Conservation (phyloP, 2,797 vertebrate genomes). For the Poecile montanus region DNA sequence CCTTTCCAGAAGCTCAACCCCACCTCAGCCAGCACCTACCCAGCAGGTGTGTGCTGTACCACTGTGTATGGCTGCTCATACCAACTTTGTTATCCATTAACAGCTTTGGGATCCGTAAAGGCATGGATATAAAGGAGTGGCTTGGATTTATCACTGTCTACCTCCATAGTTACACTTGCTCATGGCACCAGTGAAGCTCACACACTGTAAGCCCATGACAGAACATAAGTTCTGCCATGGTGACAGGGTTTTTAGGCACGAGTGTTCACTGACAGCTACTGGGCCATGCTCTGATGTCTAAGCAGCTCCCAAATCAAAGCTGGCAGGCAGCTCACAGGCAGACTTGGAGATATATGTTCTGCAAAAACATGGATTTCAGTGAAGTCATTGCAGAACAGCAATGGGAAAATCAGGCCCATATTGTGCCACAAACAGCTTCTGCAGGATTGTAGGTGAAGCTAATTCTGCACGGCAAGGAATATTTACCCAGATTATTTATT, state of each 20-base stretch:
- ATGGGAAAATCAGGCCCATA: background rate
- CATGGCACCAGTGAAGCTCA: background rate
- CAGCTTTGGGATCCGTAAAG: background rate
- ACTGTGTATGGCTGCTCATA: background rate
- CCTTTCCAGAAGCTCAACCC: background rate
- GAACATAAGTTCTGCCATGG: background rate
- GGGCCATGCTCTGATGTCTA: background rate
- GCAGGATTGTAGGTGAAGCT: background rate
- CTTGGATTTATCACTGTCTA: background rate
- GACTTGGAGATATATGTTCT: background rate
- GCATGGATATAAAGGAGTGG: background rate
- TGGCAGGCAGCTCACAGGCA: background rate
- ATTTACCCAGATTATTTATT: constrained; percentile 7
- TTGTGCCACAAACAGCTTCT: background rate
- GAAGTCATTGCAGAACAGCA: background rate
- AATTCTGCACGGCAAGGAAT: background rate
- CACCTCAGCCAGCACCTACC: background rate
- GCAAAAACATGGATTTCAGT: background rate
- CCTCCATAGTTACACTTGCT: too few species aligned
- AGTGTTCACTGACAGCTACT: background rate
- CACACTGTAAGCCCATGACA: background rate
- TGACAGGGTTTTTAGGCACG: background rate
- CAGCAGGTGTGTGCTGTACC: background rate
- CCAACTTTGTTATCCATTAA: background rate
- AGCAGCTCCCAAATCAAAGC: background rate